Evolutionary conservation across 2,113 vertebrate species (phyloP).

Genomic region (Sarotherodon lohbergeri): DNA sequence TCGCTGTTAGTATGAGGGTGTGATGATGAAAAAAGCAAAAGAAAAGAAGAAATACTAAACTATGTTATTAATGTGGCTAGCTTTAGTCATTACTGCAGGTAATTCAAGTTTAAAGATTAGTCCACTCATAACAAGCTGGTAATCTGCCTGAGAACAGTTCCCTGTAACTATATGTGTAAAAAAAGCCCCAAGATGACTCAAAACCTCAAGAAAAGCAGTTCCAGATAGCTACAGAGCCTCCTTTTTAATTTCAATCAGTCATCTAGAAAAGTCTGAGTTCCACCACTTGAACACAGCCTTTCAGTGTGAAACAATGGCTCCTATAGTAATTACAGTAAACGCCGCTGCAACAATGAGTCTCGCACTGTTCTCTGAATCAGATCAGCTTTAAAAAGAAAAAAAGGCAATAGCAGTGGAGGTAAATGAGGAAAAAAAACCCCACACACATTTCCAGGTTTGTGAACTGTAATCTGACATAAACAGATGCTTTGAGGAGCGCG

Average conservation of each 20-base stretch:
- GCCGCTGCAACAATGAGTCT: conserved; percentile 6
- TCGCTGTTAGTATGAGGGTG: background rate
- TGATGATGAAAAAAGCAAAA: conserved; percentile 2
- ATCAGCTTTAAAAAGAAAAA: background rate
- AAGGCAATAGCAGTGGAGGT: background rate
- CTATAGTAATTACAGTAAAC: conserved; percentile 33
- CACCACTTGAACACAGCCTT: conserved; percentile 2
- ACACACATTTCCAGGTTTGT: conserved; percentile 3
- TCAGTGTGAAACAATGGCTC: conserved; percentile 31
- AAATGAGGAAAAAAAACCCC: background rate
- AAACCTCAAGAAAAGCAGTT: conserved; percentile 16
- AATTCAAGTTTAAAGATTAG: background rate
- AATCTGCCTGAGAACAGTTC: background rate
- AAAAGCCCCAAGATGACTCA: conserved; percentile 1
- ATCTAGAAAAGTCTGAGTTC: conserved; percentile 9
- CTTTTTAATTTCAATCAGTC: background rate
- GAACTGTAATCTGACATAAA: conserved; percentile 49
- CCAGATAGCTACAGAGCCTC: background rate
- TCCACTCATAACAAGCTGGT: background rate
- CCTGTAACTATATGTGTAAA: background rate
- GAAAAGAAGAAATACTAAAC: conserved; percentile 7
- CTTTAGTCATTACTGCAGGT: background rate
- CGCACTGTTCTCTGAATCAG: background rate
- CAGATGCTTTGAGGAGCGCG: conserved; percentile 17
- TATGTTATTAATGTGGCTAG: background rate